Evolutionary conservation across 2,888 invertebrate species (phyloP).

Genomic region (Drosophila helvetica): DNA sequence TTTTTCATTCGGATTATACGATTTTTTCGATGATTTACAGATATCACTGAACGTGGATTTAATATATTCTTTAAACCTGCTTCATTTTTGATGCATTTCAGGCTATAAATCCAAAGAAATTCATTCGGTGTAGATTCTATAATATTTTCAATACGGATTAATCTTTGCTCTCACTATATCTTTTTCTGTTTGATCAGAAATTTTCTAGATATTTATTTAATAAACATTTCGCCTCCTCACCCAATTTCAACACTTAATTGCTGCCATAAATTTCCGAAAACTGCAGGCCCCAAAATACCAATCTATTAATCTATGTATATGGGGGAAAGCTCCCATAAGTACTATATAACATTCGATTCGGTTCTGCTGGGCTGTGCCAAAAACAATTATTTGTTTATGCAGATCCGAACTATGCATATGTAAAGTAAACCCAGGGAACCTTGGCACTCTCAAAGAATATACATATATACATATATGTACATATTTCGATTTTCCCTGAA

Average conservation of each 20-base stretch:
- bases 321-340: constrained; percentile 7
- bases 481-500: constrained; percentile 16
- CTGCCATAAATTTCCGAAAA: constrained; percentile 28
- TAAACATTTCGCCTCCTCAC: constrained; percentile 13
- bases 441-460: constrained; percentile 57
- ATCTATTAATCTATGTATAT: constrained; percentile 17
- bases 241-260: constrained; percentile 21
- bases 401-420: constrained; percentile 21
- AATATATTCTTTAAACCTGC: constrained; percentile 42
- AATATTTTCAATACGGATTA: too few species aligned
- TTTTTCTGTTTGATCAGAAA: neutral
- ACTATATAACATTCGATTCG: constrained; percentile 19
- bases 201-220: constrained; percentile 9
- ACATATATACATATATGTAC: constrained; percentile 1
- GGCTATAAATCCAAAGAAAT: neutral
- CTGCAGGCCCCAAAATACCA: constrained; percentile 6
- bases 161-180: neutral
- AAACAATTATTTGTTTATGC: constrained; percentile 35
- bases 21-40: constrained; percentile 7
- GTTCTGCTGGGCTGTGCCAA: constrained; percentile 53
- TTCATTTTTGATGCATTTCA: constrained; percentile 24
- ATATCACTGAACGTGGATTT: neutral
- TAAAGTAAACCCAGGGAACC: constrained; percentile 39
- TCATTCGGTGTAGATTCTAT: too few species aligned
- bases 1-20: constrained; percentile 7